Base-by-base conservation (phyloP, 2,797 vertebrate species). In the Octomys mimax region DNA sequence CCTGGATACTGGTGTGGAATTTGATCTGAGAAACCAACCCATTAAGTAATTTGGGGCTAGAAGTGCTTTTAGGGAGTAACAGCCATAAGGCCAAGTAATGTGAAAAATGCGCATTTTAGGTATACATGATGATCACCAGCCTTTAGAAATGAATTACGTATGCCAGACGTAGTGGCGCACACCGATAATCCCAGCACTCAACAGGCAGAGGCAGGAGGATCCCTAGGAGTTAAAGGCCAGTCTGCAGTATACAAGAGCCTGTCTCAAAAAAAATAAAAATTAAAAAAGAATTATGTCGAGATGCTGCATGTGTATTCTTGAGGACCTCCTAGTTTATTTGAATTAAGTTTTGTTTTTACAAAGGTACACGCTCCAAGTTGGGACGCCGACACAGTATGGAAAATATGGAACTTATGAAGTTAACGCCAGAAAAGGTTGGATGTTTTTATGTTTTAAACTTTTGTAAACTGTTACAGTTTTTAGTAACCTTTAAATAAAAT, bases 371-470 rank as follows among this genome's bases (percentile, higher is more conserved):
- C 91, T 98, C 99, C 0, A 99, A 99, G 95, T 98, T 98, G 97
- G 99, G 99, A 98, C 99, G 99, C 89, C 99, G 99, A 61, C 99
- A 99, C 98, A 99, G 99, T 97, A 99, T 99, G 99, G 99, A 99
- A 98, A 99, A 99, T 97, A 99, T 99, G 98, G 99, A 99, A 97
- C 99, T 99, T 96, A 99, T 99, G 99, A 99, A 99, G 97, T 98
- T 99, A 97, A 99, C 99, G 1, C 99, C 99, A 84, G 99, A 99
- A 98, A 99, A 99, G 99, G 99, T 99, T 92, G 98, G 98, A 28
- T 68, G 21, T 96, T 97, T 84, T 31, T 91, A 93, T 84, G 24
- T 88, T 95, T 96, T 94, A 91, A 96, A 64, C 96, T 97, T 97
- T 91, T 49, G 78, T 94, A 54, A 24, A 33, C 39, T 71, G 13